Base-by-base conservation (phyloP, 2,888 invertebrate genomes). In the Polymixis flavicincta region DNA sequence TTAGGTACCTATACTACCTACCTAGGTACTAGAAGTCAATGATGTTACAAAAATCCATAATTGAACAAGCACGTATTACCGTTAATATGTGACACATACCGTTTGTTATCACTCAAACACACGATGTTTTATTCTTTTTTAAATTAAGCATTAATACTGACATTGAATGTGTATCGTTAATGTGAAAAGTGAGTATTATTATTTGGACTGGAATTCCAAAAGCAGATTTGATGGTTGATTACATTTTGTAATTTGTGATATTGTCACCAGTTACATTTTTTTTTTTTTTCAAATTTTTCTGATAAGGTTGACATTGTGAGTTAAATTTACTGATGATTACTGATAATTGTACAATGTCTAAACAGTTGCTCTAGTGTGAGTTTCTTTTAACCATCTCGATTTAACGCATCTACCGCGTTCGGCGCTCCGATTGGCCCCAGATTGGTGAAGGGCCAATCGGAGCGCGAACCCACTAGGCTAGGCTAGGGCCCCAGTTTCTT, bases 181-280 rank as follows among this genome's bases (percentile, higher is more conserved):
- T 90, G 85, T 91, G 48, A 92, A 91, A 83, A 90, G 90, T 89
- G 89, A 94, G 94, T 94, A 94, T 94, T 94, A 94, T 92, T 93
- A 75, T 92, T 93, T 90, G 90, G 92, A 93, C 90, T 88, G 79
- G 85, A 89, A 85, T 87, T 85, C 74, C 64, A 79, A 79, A 79
- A 83, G 59, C 76, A 82, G 79, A 80, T 65, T 75, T 71, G 67
- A 59, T 77, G 75, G 75, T 82, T 76, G 74, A 70, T 80, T 85
- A 78, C 71, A 74, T 82, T 83, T 87, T 83, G 80, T 88, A 84
- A 85, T 87, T 86, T 85, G 85, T 90, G 87, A 89, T 90, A 88
- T 87, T 86, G 72, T 83, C 79, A 78, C 78, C 82, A 82, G 82
- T 85, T 80, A 78, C 67, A 80, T 78, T n/a, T n/a, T n/a, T n/a